These are phyloP conservation scores for Sminthurinus aureus DNA, from an alignment of 2,888 invertebrate genomes.

Conservation along the genomic window DNA sequence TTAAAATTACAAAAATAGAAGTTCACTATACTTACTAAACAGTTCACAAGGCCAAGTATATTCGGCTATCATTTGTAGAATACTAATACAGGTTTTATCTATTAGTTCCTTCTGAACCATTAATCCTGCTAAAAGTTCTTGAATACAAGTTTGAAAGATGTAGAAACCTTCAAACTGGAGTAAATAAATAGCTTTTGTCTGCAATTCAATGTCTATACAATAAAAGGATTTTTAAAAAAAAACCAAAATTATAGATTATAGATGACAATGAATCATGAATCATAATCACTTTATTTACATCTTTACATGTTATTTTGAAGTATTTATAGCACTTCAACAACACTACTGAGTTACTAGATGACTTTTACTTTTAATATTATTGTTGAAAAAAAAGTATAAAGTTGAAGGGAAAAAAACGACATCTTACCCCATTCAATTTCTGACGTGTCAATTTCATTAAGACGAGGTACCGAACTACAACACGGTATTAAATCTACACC, in stretches of 20 bases:
- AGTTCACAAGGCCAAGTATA: slow-evolving; percentile 22
- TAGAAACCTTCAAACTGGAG: slow-evolving; percentile 30
- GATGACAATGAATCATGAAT: neutral
- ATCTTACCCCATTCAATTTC: slow-evolving; percentile 5
- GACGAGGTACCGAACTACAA: neutral
- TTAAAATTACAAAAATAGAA: neutral
- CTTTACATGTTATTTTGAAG: neutral
- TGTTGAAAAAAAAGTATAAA: too few species aligned
- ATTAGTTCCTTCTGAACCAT: neutral
- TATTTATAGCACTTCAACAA: too few species aligned
- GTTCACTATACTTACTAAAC: slow-evolving; percentile 27
- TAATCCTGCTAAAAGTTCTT: neutral
- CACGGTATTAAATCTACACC: slow-evolving; percentile 2
- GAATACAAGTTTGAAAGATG: slow-evolving; percentile 3
- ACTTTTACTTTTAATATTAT: too few species aligned
- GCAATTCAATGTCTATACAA: too few species aligned
- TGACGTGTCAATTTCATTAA: slow-evolving; percentile 1
- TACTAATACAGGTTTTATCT: neutral
- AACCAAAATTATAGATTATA: neutral
- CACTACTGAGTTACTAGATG: too few species aligned
- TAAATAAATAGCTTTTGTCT: too few species aligned
- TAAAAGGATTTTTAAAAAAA: neutral
- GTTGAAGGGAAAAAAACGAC: neutral
- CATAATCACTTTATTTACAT: neutral
- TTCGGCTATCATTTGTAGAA: slow-evolving; percentile 21